Evolutionary conservation across 64 coral and sea anemone species (phyloP).

Genomic region (Montipora foliosa): DNA sequence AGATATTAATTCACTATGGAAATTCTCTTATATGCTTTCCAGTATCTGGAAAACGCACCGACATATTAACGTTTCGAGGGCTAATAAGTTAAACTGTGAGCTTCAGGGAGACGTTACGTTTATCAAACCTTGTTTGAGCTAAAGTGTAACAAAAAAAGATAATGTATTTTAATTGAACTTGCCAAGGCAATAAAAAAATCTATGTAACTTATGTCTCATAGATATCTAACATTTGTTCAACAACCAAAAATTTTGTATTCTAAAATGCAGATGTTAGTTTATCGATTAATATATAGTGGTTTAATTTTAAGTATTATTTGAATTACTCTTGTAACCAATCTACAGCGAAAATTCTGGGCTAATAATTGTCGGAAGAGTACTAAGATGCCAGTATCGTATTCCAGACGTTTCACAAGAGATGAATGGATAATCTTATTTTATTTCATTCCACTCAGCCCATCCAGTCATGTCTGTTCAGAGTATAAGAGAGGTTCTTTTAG

Average conservation of each 20-base stretch:
- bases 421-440: not conserved
- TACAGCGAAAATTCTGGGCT: not conserved
- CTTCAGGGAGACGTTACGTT: no score
- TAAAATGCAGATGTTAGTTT: not conserved
- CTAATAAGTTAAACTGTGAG: not conserved
- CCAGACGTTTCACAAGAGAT: not conserved
- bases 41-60: not conserved
- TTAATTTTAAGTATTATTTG: not conserved
- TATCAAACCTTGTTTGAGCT: no score
- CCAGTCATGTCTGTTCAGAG: slow-evolving; percentile 14
- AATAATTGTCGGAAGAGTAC: not conserved
- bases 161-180: no score
- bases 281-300: no score
- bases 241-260: not conserved
- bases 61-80: not conserved
- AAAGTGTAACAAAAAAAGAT: no score
- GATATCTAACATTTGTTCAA: not conserved
- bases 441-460: slow-evolving; percentile 14
- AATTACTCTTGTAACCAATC: not conserved
- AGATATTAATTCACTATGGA: not conserved
- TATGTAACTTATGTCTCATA: no score
- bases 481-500: not conserved
- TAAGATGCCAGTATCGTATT: no score
- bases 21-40: not conserved
- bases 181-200: not conserved